Base-by-base conservation (phyloP, 2,113 vertebrate genomes). In the Pyxicephalus adspersus region DNA sequence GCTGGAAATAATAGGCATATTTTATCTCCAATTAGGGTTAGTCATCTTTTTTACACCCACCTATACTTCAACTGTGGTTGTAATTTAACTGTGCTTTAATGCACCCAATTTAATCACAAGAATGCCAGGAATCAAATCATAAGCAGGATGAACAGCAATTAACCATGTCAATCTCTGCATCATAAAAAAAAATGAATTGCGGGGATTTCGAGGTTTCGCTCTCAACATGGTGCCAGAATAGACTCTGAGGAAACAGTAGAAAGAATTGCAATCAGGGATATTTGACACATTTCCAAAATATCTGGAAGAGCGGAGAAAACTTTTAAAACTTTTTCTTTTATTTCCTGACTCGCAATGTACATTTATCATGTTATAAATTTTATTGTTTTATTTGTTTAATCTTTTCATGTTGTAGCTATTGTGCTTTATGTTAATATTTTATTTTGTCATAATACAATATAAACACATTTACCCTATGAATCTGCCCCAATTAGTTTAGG, bases 1-100 rank as follows among this genome's bases (percentile, higher is more conserved):
- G 83, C 52, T 84, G 81, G 84, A 84, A 84, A 89, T 90, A 90
- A 91, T 85, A 71, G 86, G 52, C 50, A 84, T 79, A 87, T 90
- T 91, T 91, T 87, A 88, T 85, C 87, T 88, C 83, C 84, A 89
- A 90, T 90, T 89, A 86, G 84, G 84, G 90, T 91, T 91, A 88
- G 85, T 91, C 88, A 91, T 88, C 84, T 88, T 64, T 45, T 81
- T 90, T 87, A 81, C 84, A 88, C 83, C 84, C 85, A 90, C 86
- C 26, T 86, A 84, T 81, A 87, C 85, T 85, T 90, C 84, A 83
- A 85, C 82, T 81, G 63, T 86, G 63, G 77, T 89, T 90, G 90
- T 90, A 89, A 90, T 89, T 91, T 88, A 85, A 87, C 85, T 83
- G 81, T 84, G 76, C 81, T 85, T 90, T 91, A 87, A 89, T 87